Conservation (phyloP, 2,888 invertebrate species). For the Agrochola macilenta region DNA sequence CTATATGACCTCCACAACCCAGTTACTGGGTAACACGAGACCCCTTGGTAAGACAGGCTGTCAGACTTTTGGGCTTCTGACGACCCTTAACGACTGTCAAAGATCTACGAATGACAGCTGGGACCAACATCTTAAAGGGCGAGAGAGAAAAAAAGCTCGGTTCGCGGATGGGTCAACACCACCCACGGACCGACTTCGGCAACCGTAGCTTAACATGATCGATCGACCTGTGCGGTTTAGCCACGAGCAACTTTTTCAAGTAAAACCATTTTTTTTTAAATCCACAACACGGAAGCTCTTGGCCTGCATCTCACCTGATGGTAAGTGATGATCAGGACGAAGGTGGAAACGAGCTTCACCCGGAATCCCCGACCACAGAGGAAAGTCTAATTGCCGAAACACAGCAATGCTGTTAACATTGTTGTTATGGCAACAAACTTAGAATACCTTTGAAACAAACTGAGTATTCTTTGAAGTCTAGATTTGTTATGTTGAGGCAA, state of each 20-base stretch:
- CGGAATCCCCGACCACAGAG: no score
- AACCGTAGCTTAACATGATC: neutral
- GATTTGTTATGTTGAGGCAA: neutral
- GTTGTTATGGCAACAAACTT: no score
- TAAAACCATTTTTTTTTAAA: neutral
- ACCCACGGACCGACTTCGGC: neutral
- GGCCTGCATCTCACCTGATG: no score
- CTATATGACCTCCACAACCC: neutral
- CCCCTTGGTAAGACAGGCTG: neutral
- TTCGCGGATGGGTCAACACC: neutral
- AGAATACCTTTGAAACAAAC: neutral
- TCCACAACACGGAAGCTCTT: no score
- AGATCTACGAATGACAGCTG: neutral
- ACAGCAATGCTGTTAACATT: no score
- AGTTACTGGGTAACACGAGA: neutral
- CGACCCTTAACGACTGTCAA: neutral
- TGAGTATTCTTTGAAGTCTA: slow-evolving; percentile 1
- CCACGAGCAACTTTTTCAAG: neutral
- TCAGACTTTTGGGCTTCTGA: neutral
- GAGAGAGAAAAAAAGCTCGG: no score
- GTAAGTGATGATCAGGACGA: no score
- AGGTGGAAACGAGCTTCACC: no score
- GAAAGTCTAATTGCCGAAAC: no score
- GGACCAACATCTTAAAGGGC: neutral
- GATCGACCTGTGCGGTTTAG: neutral